phyloP scores from a whole-genome alignment of 2,888 invertebrate species.

The Troides helena region DNA sequence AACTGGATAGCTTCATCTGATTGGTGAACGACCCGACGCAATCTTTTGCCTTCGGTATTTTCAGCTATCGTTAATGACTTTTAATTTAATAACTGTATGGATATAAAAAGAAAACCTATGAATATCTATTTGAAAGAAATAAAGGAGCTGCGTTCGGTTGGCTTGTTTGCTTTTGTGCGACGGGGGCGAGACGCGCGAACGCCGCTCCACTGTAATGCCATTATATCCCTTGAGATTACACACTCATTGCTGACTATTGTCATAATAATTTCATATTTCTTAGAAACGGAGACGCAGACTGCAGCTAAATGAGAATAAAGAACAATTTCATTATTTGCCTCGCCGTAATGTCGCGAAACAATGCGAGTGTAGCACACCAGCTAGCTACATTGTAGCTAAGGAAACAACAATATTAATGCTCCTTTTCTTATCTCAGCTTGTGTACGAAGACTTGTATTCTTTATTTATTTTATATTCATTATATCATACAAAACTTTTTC shows the following conservation, averaged over 20 bases:
- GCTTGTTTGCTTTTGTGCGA: slow-evolving; percentile 13
- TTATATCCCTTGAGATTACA: slow-evolving; percentile 30
- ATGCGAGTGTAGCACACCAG: slow-evolving; percentile 8
- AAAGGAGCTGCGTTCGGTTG: slow-evolving; percentile 22
- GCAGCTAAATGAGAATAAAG: slow-evolving; percentile 31
- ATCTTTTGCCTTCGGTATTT: too few species aligned
- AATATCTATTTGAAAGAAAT: slow-evolving; percentile 12
- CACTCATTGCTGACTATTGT: slow-evolving; percentile 31
- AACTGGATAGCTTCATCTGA: too few species aligned
- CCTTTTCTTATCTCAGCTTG: slow-evolving; percentile 9
- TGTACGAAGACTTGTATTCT: slow-evolving; percentile 6
- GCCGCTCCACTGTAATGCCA: slow-evolving; percentile 23
- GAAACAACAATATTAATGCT: slow-evolving; percentile 15
- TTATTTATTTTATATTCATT: not conserved
- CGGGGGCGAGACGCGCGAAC: slow-evolving; percentile 14
- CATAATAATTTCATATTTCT: slow-evolving; percentile 31
- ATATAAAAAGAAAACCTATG: not conserved
- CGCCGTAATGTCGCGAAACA: slow-evolving; percentile 25
- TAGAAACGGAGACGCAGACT: slow-evolving; percentile 27
- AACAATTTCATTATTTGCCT: slow-evolving; percentile 29
- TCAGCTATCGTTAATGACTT: too few species aligned
- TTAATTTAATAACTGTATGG: not conserved
- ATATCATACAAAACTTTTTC: not conserved
- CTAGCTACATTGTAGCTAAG: slow-evolving; percentile 18
- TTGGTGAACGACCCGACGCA: too few species aligned